Conservation (phyloP, 2,113 vertebrate species). For the Dicaeum eximium region DNA sequence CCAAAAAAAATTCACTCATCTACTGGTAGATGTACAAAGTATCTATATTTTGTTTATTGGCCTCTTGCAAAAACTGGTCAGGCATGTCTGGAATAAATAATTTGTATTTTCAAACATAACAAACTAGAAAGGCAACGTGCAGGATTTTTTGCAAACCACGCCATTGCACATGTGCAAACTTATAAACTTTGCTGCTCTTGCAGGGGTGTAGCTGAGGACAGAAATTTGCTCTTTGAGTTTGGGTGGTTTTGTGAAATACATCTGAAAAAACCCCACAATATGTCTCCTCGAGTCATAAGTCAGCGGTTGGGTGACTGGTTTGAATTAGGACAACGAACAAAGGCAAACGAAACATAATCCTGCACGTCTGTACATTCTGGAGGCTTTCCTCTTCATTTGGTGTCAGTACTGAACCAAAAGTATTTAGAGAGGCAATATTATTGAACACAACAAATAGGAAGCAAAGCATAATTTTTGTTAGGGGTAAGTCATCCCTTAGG, state of each 20-base stretch:
- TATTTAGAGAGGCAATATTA: conserved; percentile 51
- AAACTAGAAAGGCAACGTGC: background rate
- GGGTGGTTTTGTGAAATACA: conserved; percentile 32
- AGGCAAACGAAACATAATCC: conserved; percentile 62
- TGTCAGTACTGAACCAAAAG: conserved; percentile 59
- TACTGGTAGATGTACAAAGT: background rate
- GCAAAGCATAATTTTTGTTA: conserved; percentile 36
- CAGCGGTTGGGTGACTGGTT: conserved; percentile 16
- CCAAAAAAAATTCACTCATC: background rate
- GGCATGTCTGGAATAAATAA: background rate
- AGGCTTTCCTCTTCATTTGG: conserved; percentile 50
- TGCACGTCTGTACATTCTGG: conserved; percentile 35
- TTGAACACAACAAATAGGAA: conserved; percentile 58
- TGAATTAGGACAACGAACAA: conserved; percentile 38
- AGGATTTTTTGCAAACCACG: background rate
- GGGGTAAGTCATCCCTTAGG: conserved; percentile 58
- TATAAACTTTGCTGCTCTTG: background rate
- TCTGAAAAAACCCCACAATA: background rate
- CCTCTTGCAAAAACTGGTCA: background rate
- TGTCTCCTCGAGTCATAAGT: conserved; percentile 24
- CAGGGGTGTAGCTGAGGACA: conserved; percentile 33
- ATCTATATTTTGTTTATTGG: background rate
- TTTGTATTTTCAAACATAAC: background rate
- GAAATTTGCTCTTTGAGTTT: conserved; percentile 15
- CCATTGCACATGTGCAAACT: background rate